These are phyloP conservation scores for Erithacus rubecula DNA, from an alignment of 2,797 vertebrate species.

Conservation along the genomic window DNA sequence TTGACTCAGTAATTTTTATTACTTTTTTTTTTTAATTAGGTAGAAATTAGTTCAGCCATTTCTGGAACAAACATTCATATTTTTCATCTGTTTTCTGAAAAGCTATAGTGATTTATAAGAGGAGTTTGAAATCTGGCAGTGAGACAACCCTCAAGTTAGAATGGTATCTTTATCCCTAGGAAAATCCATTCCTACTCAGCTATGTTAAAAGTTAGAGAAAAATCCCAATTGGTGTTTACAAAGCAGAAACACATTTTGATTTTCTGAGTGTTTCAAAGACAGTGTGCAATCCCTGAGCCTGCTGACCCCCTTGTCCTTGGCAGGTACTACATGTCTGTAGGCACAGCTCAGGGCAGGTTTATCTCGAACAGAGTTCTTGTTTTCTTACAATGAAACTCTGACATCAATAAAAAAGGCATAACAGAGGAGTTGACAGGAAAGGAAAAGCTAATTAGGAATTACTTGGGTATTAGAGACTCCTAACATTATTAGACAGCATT, in stretches of 20 bases:
- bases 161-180: neutral
- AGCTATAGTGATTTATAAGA: neutral
- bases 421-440: neutral
- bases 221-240: neutral
- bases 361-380: neutral
- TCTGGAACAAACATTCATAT: neutral
- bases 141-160: neutral
- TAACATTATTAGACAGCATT: neutral
- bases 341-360: neutral
- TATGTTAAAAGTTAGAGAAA: neutral
- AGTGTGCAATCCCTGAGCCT: neutral
- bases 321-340: neutral
- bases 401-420: neutral
- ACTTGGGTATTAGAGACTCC: neutral
- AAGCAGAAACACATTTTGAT: neutral
- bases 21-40: neutral
- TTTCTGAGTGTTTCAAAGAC: neutral
- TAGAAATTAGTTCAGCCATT: constrained; percentile 20
- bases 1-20: neutral
- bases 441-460: neutral
- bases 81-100: constrained; percentile 28
- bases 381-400: neutral
- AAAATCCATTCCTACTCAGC: neutral
- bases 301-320: neutral
- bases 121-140: neutral